phyloP scores from a whole-genome alignment of 2,888 invertebrate genomes.

The Furcula furcula region DNA sequence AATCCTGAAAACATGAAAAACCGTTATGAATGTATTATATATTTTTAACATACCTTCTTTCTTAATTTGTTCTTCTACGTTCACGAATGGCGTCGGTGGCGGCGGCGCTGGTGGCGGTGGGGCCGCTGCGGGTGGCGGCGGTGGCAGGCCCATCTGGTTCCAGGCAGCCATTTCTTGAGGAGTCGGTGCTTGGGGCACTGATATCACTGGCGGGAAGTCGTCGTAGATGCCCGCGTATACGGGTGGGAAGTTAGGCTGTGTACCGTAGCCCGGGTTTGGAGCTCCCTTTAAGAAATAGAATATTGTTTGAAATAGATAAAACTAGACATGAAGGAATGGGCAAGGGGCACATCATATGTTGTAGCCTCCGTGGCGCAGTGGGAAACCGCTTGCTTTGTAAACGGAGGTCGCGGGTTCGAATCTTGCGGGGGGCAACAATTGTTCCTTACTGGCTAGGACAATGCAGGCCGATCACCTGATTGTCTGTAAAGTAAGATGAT shows the following conservation, averaged over 20 bases:
- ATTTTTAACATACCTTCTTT: slow-evolving; percentile 66
- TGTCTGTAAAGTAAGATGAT: too few species aligned
- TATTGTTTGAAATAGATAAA: too few species aligned
- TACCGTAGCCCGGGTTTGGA: slow-evolving; percentile 31
- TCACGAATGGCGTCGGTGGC: slow-evolving; percentile 42
- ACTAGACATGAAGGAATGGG: too few species aligned
- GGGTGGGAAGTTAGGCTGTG: slow-evolving; percentile 22
- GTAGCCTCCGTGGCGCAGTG: too few species aligned
- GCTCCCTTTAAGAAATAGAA: slow-evolving; percentile 26
- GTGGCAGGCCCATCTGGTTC: slow-evolving; percentile 71
- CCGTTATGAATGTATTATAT: background rate
- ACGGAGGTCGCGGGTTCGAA: too few species aligned
- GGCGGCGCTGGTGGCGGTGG: slow-evolving; percentile 39
- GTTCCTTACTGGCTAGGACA: too few species aligned
- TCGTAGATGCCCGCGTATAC: slow-evolving; percentile 64
- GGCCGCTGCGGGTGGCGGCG: slow-evolving; percentile 38
- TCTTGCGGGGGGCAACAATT: too few species aligned
- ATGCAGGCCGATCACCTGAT: too few species aligned
- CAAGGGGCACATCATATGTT: too few species aligned
- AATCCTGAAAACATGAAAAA: background rate
- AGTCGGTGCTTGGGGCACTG: slow-evolving; percentile 30
- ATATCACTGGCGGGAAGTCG: slow-evolving; percentile 54
- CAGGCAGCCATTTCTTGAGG: slow-evolving; percentile 57
- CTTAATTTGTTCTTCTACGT: slow-evolving; percentile 73
- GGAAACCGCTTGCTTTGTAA: too few species aligned